Evolutionary conservation across 2,888 invertebrate genomes (phyloP).

Genomic region (Epistrophe eligans): DNA sequence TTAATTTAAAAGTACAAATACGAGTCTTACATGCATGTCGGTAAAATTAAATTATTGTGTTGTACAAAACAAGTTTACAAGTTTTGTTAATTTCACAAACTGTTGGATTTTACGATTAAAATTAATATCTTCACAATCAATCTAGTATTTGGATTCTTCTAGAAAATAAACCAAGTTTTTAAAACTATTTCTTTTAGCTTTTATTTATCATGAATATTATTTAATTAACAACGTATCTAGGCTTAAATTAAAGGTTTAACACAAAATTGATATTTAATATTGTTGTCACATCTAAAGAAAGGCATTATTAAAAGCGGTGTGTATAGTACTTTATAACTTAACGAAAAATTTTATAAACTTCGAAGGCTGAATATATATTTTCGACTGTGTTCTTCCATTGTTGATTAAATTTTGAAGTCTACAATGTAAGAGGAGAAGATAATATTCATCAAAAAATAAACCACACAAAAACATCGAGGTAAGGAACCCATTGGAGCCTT

Average conservation of each 20-base stretch:
- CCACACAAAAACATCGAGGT: slow-evolving; percentile 44
- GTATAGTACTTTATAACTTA: slow-evolving; percentile 51
- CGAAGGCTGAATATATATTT: slow-evolving; percentile 51
- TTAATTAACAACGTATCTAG: slow-evolving; percentile 55
- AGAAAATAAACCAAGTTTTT: background rate
- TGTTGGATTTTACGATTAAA: background rate
- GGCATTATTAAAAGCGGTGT: slow-evolving; percentile 73
- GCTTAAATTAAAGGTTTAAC: slow-evolving; percentile 66
- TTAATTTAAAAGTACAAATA: background rate
- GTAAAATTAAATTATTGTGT: background rate
- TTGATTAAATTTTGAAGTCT: slow-evolving; percentile 43
- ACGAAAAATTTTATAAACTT: slow-evolving; percentile 26
- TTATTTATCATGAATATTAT: slow-evolving; percentile 3
- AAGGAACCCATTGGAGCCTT: slow-evolving; percentile 72
- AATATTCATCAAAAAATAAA: slow-evolving; percentile 18
- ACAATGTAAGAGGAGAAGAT: slow-evolving; percentile 56
- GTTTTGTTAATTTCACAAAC: background rate
- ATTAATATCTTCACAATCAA: background rate
- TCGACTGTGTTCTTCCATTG: slow-evolving; percentile 61
- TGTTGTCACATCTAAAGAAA: slow-evolving; percentile 71
- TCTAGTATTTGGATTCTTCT: background rate
- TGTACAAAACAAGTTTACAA: background rate
- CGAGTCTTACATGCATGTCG: background rate
- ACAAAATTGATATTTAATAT: slow-evolving; percentile 54
- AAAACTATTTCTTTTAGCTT: background rate